Base-by-base conservation (phyloP, 2,797 vertebrate species). In the Petrocephalus sullivani region DNA sequence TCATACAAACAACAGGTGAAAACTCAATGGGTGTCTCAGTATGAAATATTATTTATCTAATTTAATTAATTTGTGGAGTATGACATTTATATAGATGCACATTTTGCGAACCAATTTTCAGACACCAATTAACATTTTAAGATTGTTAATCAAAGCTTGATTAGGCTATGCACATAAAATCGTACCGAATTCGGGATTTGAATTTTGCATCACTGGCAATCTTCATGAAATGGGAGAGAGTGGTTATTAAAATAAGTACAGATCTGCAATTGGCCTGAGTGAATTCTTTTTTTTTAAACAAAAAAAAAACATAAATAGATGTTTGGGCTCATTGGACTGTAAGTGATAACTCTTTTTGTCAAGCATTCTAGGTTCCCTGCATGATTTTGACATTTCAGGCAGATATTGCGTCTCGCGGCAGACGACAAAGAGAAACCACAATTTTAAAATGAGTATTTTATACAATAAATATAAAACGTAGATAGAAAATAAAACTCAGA, bases 141-240 rank as follows among this genome's bases (percentile, higher is more conserved):
- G 85, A 88, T 71, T 86, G 60, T 86, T 88, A 85, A 88, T 88
- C 88, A 88, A 86, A 85, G 88, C 83, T 75, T 88, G 88, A 88
- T 88, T 71, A 87, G 46, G 9, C 37, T 46, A 75, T 75, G 58
- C 49, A 75, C 88, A 41, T 28, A 58, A 75, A 88, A 57, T 85
- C 37, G 60, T 46, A 23, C 23, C 12, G 33, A 75, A 88, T 71
- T 88, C 67, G 71, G 12, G 51, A 71, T 53, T 86, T 86, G 84
- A 28, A 60, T 86, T 57, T 58, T 58, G 84, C 2, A 75, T 85
- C 28, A 7, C 51, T 51, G 7, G 78, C 61, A 56, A 19, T 57
- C 3, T 88, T 56, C 28, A 28, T 53, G 3, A 64, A 64, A 33
- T 83, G 57, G 41, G 28, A n/a, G 19, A 33, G 21, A 51, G 23